Evolutionary conservation across 2,113 vertebrate genomes (phyloP), one percentile per base, ranked within the genome.

Genomic region (Chionis minor): DNA sequence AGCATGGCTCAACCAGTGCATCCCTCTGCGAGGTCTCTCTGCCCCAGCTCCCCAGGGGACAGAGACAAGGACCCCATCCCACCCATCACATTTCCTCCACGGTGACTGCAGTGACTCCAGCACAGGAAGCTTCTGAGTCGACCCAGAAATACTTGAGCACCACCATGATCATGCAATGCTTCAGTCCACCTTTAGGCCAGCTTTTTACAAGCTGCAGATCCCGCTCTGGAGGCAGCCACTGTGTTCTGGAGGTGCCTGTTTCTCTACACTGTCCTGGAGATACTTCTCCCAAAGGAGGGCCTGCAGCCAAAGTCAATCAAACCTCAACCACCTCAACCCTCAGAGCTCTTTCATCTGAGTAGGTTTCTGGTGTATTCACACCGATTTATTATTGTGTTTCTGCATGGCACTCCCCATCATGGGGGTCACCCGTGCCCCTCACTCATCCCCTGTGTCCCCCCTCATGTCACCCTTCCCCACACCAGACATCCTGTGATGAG

Each of bases 341-440:
- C 87, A 71, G 74, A 87, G 23, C 5, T 51, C 35, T 66, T 56
- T 61, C 24, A 12, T 27, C 35, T 5, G 4, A 69, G 27, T 33
- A 71, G 44, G 40, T 58, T 62, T 88, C 65, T 81, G 73, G n/a
- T 52, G 32, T 32, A 58, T 62, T 26, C 51, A 20, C 21, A 23
- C 5, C 9, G 20, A 42, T 3, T 9, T 26, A 22, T 1, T 38
- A 26, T 6, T 35, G 26, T 8, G n/a, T 71, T 89, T 67, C 65
- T 81, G 20, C 42, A 14, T 3, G 27, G 17, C 9, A 8, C 7
- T 86, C 33, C 21, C 51, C 44, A 55, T 55, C 24, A 33, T 0
- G 0, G 7, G 4, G 20, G 15, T 52, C 61, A 75, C 38, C 32
- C 2, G 0, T 30, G 19, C 13, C n/a, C 15, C n/a, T 78, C 45